Evolutionary conservation across 2,797 vertebrate genomes (phyloP).

Genomic region (Macrochelys suwanniensis): DNA sequence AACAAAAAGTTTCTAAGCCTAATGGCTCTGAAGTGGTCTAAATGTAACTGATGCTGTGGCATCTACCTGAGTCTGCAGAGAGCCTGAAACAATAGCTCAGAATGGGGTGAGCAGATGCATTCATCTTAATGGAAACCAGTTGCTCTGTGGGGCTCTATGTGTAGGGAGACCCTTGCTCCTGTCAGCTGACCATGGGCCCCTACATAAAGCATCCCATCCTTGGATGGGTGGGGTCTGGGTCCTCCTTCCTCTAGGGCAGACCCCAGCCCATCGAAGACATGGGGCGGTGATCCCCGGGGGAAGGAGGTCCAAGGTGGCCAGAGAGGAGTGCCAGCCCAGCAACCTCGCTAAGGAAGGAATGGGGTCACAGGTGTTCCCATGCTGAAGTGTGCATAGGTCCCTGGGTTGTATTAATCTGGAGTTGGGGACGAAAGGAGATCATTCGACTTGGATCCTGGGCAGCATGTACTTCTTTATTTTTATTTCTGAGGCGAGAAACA

Average conservation of each 20-base stretch:
- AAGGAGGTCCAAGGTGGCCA: background rate
- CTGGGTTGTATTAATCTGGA: background rate
- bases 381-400: background rate
- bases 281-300: background rate
- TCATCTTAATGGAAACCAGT: background rate
- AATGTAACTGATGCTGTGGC: background rate
- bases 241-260: background rate
- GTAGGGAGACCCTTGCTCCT: background rate
- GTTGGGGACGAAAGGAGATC: background rate
- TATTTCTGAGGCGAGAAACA: background rate
- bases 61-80: background rate
- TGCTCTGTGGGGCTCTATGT: fast-evolving
- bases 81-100: background rate
- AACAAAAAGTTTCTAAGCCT: background rate
- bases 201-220: background rate
- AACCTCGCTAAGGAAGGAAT: background rate
- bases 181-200: background rate
- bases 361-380: background rate
- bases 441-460: background rate
- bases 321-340: background rate
- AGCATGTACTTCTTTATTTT: background rate
- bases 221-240: background rate
- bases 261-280: background rate
- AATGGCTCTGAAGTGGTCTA: background rate
- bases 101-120: background rate